Base-by-base conservation (phyloP, 23 tunicate species). In the Phallusia fumigata region DNA sequence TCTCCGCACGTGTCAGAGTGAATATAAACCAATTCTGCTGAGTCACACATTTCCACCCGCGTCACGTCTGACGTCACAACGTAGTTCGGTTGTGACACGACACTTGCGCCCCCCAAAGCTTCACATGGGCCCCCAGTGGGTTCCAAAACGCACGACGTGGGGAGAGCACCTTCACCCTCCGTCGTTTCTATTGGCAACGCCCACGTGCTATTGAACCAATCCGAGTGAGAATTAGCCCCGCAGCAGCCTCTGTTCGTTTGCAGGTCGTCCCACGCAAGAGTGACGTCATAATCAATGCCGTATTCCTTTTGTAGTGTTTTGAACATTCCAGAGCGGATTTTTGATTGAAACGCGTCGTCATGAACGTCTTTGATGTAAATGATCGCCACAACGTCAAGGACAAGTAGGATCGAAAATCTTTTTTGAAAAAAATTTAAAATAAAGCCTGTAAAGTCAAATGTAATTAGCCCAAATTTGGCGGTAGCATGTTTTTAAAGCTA, bases 181-280 rank as follows among this genome's bases (percentile, higher is more conserved):
- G 47, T 10, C 5, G 47, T 40, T 40, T 5, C 47, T 40, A 40
- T 10, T 40, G 47, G 47, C 5, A 10, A 40, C 47, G 47, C 26
- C 69, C 69, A 58, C 28, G 69, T 58, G 69, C 69, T 58, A 24
- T 58, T 58, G 16, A 21, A 58, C 69, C 69, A 58, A 24, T 58
- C 69, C 13, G 69, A 21, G 69, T 58, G 13, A 58, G 8, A 6
- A 24, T 6, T 58, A 58, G 69, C 69, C 26, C 69, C 69, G 28
- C 69, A 58, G 69, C 69, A 58, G 26, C 69, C 28, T 24, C 13
- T 24, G 28, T 24, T 58, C 28, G 28, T 24, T 13, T 58, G 69
- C 11, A 58, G 69, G 26, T 58, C 16, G 69, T 58, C 69, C 69
- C 69, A 58, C 28, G 69, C 69, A 2, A 21, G 3, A 21, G 69